Evolutionary conservation across 1,140 invertebrate genomes (phyloP).

Genomic region (Zaprionus davidi): DNA sequence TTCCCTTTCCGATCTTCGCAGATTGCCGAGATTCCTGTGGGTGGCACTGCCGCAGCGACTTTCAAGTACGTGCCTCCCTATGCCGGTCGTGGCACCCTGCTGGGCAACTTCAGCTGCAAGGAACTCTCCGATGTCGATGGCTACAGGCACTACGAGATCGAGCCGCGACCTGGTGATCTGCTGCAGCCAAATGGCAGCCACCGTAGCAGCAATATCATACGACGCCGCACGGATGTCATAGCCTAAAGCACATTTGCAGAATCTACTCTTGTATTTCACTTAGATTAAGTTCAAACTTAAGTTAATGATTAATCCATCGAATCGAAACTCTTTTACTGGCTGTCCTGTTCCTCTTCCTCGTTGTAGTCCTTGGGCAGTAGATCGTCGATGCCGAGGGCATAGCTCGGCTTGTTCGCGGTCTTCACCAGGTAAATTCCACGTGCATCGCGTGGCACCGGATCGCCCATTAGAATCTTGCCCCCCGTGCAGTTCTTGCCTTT

Average conservation of each 20-base stretch:
- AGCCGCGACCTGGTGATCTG: slow-evolving; percentile 79
- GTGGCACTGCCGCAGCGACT: slow-evolving; percentile 87
- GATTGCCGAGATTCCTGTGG: slow-evolving; percentile 86
- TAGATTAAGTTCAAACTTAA: slow-evolving; percentile 52
- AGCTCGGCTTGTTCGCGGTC: slow-evolving; percentile 86
- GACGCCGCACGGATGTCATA: slow-evolving; percentile 78
- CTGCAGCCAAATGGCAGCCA: slow-evolving; percentile 66
- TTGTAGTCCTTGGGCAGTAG: slow-evolving; percentile 23
- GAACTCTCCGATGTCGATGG: slow-evolving; percentile 94
- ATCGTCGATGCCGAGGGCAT: slow-evolving; percentile 83
- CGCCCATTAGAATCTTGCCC: slow-evolving; percentile 86
- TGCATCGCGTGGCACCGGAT: slow-evolving; percentile 84
- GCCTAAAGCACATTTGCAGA: slow-evolving; percentile 46
- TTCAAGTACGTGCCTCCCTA: slow-evolving; percentile 90
- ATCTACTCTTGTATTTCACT: slow-evolving; percentile 37
- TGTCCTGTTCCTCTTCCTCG: neutral
- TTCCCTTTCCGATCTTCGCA: slow-evolving; percentile 4
- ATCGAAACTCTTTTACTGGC: neutral
- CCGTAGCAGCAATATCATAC: slow-evolving; percentile 65
- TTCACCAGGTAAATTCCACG: slow-evolving; percentile 88
- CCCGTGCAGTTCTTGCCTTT: slow-evolving; percentile 85
- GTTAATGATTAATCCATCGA: slow-evolving; percentile 18
- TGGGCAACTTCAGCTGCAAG: slow-evolving; percentile 92
- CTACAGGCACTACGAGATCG: slow-evolving; percentile 87
- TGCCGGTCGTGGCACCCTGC: slow-evolving; percentile 90